Percentiles rank a stretch among this genome's conserved stretches.
Evolutionary conservation across 2,888 invertebrate species (phyloP).

Genomic region (Leucoma salicis): DNA sequence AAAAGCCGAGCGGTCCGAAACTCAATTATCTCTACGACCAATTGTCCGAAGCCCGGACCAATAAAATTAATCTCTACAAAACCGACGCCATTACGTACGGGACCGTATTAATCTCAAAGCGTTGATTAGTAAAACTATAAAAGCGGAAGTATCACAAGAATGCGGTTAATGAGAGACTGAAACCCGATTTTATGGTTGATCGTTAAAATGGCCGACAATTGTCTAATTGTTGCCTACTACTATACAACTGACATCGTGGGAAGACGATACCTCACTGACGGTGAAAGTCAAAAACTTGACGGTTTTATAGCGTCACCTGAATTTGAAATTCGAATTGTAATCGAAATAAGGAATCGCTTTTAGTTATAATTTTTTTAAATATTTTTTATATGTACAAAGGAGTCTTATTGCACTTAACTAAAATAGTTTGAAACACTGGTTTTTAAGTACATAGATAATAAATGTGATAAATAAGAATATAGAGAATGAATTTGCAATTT

Average conservation of each 20-base stretch:
- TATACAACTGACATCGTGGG: conserved; percentile 74
- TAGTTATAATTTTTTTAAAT: conserved; percentile 43
- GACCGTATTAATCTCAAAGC: conserved; percentile 77
- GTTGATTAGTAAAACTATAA: conserved; percentile 82
- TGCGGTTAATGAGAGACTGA: conserved; percentile 79
- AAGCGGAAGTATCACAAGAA: conserved; percentile 81
- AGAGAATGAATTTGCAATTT: no score
- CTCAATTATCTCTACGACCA: conserved; percentile 80
- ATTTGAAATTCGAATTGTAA: conserved; percentile 66
- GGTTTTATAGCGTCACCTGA: conserved; percentile 67
- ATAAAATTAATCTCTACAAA: conserved; percentile 77
- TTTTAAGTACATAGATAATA: conserved; percentile 33
- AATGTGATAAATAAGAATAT: no score
- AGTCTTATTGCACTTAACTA: conserved; percentile 32
- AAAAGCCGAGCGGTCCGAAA: conserved; percentile 64
- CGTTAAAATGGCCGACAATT: conserved; percentile 80
- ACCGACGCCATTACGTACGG: conserved; percentile 73
- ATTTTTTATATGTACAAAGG: conserved; percentile 50
- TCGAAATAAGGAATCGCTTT: conserved; percentile 72
- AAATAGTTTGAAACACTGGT: conserved; percentile 30
- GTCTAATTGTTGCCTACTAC: conserved; percentile 79
- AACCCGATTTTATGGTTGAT: conserved; percentile 77
- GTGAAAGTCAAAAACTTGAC: conserved; percentile 69
- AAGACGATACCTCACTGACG: conserved; percentile 66
- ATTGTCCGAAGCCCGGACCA: conserved; percentile 70